phyloP scores from a whole-genome alignment of 2,113 vertebrate genomes.

The Ctenomys sociabilis region DNA sequence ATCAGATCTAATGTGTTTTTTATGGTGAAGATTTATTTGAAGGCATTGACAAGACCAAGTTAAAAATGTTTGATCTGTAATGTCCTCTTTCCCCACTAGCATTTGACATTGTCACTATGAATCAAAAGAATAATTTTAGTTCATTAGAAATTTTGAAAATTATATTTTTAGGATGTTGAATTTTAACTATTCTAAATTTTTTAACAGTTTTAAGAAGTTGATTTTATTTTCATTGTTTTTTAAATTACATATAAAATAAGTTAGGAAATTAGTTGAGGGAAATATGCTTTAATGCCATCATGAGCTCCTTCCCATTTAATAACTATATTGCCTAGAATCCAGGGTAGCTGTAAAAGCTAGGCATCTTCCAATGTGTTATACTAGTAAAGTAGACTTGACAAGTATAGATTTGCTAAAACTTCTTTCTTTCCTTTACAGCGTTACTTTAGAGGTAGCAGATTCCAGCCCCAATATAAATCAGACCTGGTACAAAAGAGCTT shows the following conservation, averaged over 20 bases:
- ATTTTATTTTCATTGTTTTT: not conserved
- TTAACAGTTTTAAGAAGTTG: constrained; percentile 37
- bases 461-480: constrained; percentile 84
- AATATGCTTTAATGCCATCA: not conserved
- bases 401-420: constrained; percentile 50
- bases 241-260: constrained; percentile 21
- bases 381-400: constrained; percentile 32
- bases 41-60: constrained; percentile 19
- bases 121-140: constrained; percentile 55
- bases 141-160: constrained; percentile 45
- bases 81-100: not conserved
- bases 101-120: constrained; percentile 54
- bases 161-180: constrained; percentile 42
- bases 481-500: constrained; percentile 87
- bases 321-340: not conserved
- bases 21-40: constrained; percentile 22
- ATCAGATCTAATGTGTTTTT: constrained; percentile 21
- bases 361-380: constrained; percentile 35
- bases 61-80: constrained; percentile 48
- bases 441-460: constrained; percentile 82
- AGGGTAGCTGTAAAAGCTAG: not conserved
- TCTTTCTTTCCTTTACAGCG: constrained; percentile 80
- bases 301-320: constrained; percentile 1
- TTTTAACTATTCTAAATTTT: constrained; percentile 45
- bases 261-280: constrained; percentile 44